Evolutionary conservation across 1,140 invertebrate genomes (phyloP), one percentile per base, ranked within the genome.

Genomic region (Stegodyphus dumicola): DNA sequence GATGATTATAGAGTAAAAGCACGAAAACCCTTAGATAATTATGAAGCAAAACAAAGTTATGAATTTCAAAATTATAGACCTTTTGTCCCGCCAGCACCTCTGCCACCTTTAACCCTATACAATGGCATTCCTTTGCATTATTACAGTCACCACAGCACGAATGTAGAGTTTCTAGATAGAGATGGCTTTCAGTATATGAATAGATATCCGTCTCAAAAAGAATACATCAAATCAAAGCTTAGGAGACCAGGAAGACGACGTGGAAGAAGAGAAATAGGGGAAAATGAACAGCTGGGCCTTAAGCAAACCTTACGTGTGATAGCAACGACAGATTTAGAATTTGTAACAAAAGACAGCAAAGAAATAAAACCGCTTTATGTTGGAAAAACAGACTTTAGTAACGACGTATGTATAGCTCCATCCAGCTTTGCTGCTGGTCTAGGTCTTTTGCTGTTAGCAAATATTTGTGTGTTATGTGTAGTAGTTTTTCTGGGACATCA

Each of bases 261-360:
- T 33, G 90, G 91, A 53, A 92, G 93, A 74, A 92, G 95, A 18
- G 91, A 93, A 0, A 92, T 77, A 3, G 75, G 78, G 0, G 71
- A 88, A 94, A 88, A 93, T 92, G 11, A 93, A 94, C 48, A 95
- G 94, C 86, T 95, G 94, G 5, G 95, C 95, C 89, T 95, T 96
- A 11, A 96, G 95, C 9, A 96, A 97, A 17, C 95, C 93, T 87
- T 95, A 95, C 4, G 93, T 95, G 64, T 97, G 87, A 96, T 98
- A n/a, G 96, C 97, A 51, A 96, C 95, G 90, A 95, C 95, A 11
- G 96, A 98, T 90, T 91, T 98, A 33, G 95, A 95, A n/a, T 98
- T 97, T 90, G 95, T 94, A 88, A 95, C 95, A 0, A 95, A 96
- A 87, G 92, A 92, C 33, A 93, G 93, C 64, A 93, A 94, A 17